Evolutionary conservation across 2,797 vertebrate genomes (phyloP).

Genomic region (Acridotheres tristis): DNA sequence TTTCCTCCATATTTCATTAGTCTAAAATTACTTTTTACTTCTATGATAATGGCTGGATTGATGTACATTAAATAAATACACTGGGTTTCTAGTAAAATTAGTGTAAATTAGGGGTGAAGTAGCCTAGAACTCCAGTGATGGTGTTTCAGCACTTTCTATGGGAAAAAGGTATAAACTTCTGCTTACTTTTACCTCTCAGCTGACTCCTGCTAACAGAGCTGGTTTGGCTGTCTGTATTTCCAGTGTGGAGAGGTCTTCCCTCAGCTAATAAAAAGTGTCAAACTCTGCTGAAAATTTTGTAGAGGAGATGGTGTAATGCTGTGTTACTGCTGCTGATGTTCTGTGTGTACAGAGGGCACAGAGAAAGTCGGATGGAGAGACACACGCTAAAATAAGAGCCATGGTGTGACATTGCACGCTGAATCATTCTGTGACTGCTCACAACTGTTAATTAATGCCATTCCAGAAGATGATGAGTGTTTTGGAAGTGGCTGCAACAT

Average conservation of each 20-base stretch:
- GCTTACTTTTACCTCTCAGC: background rate
- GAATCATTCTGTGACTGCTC: background rate
- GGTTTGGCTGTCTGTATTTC: background rate
- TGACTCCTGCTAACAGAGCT: background rate
- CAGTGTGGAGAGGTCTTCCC: background rate
- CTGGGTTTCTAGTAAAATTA: background rate
- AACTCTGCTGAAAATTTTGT: background rate
- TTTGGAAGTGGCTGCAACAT: background rate
- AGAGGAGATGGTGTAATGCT: background rate
- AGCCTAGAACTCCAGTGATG: background rate
- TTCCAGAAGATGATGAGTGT: background rate
- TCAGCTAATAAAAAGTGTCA: background rate
- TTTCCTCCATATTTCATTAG: background rate
- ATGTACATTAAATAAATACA: background rate
- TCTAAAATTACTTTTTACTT: background rate
- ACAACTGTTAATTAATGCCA: background rate
- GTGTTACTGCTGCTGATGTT: background rate
- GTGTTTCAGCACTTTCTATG: background rate
- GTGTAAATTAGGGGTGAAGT: background rate
- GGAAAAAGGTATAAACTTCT: background rate
- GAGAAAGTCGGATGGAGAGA: background rate
- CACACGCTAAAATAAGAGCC: background rate
- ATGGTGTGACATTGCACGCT: background rate
- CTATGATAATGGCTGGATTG: background rate
- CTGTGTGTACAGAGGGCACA: accelerated